Evolutionary conservation across 2,797 vertebrate genomes (phyloP).

Genomic region (Nyctibius grandis): DNA sequence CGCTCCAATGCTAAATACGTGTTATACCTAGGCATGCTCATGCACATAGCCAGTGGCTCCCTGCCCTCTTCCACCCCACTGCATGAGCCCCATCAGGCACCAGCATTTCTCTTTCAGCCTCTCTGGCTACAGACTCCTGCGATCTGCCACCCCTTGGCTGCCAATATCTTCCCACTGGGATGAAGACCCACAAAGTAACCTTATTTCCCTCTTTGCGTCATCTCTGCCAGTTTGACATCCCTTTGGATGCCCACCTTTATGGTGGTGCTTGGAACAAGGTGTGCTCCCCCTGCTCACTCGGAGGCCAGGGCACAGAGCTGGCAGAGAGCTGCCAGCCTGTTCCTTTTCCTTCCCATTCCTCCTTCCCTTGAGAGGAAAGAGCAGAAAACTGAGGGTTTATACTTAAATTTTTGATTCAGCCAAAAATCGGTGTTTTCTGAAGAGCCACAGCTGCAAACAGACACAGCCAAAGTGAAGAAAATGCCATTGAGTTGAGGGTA

Average conservation of each 20-base stretch:
- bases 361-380: not conserved
- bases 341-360: not conserved
- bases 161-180: rapidly evolving
- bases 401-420: not conserved
- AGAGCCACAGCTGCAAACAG: not conserved
- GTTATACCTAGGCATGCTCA: not conserved
- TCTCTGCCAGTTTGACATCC: not conserved
- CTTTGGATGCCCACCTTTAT: not conserved
- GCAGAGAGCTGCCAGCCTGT: rapidly evolving
- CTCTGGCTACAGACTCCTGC: not conserved
- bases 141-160: not conserved
- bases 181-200: not conserved
- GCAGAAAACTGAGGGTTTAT: not conserved
- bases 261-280: not conserved
- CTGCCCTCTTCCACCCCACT: not conserved
- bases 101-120: not conserved
- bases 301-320: not conserved
- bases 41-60: rapidly evolving
- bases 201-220: not conserved
- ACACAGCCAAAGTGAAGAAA: not conserved
- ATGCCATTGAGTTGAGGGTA: not conserved
- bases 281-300: rapidly evolving
- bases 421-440: not conserved
- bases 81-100: rapidly evolving
- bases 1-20: not conserved